Base-by-base conservation (phyloP, 2,888 invertebrate genomes). In the Hirtodrosophila duncani region DNA sequence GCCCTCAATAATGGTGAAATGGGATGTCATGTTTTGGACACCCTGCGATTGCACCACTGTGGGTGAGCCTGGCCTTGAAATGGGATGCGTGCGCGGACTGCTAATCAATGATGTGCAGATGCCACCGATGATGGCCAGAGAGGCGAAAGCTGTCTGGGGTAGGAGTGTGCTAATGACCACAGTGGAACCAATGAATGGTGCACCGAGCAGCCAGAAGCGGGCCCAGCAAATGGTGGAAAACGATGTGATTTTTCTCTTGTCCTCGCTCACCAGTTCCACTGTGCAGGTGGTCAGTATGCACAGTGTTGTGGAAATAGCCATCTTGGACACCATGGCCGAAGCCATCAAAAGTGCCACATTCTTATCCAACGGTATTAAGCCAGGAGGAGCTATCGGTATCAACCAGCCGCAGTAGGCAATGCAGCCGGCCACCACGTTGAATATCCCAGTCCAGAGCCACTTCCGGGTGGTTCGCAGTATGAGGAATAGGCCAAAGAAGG, bases 191-290 rank as follows among this genome's bases (percentile, higher is more conserved):
- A 87, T 78, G 44, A 87, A 87, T 16, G 87, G 87, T n/a, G 86
- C 87, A 3, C 83, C 83, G 24, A 87, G 60, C 2, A 87, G 80
- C 87, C 87, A 87, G 44, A 86, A 85, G 6, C 87, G 79, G 16
- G 87, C 87, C 86, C 86, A 87, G 36, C 87, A 86, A 39, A 86
- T 87, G 14, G 87, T 85, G 17, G 87, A 87, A 38, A 85, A 87
- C 20, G 83, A 74, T 27, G 84, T 83, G 18, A 87, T 84, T 50
- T 84, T 86, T 45, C 83, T 84, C 27, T 85, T 86, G 4, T 86
- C 86, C 2, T 74, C 80, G 21, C 79, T 79, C 2, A 88, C 87
- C 23, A 88, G 51, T 53, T 88, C 88, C 7, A 85, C 85, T 3
- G 87, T 87, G 62, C 87, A 85, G 6, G 87, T 87, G 9, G 87